These are phyloP conservation scores for Eupithecia tripunctaria DNA, from an alignment of 2,888 invertebrate species.

Conservation along the genomic window DNA sequence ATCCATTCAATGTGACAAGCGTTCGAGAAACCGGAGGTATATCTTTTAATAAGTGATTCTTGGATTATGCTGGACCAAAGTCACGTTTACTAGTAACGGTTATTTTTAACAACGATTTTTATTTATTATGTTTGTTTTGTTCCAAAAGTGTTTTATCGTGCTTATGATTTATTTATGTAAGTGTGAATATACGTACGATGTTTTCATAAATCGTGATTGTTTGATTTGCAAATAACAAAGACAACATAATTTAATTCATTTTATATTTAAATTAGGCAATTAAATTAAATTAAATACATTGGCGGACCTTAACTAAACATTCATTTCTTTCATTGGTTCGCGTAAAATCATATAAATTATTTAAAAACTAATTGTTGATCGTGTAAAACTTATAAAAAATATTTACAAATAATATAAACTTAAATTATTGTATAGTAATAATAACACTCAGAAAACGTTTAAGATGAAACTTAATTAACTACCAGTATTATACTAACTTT, in stretches of 20 bases:
- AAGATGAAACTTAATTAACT: not conserved
- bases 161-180: conserved; percentile 49
- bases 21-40: too few relatives aligned
- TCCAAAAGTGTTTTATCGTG: conserved; percentile 46
- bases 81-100: conserved; percentile 50
- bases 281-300: conserved; percentile 27
- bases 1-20: too few relatives aligned
- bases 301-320: conserved; percentile 30
- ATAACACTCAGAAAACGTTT: not conserved
- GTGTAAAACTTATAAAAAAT: conserved; percentile 15
- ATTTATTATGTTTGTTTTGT: conserved; percentile 40
- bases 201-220: conserved; percentile 28
- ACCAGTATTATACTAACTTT: conserved; percentile 4
- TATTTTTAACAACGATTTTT: conserved; percentile 44
- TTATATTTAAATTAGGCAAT: conserved; percentile 22
- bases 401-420: conserved; percentile 2
- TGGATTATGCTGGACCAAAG: not conserved
- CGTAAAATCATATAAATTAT: conserved; percentile 3
- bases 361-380: conserved; percentile 5
- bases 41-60: not conserved
- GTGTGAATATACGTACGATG: conserved; percentile 51
- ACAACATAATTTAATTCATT: not conserved
- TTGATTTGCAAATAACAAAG: conserved; percentile 1
- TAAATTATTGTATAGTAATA: not conserved
- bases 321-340: not conserved